phyloP scores from a whole-genome alignment of 2,888 invertebrate species.

The Pyrochroa serraticornis region DNA sequence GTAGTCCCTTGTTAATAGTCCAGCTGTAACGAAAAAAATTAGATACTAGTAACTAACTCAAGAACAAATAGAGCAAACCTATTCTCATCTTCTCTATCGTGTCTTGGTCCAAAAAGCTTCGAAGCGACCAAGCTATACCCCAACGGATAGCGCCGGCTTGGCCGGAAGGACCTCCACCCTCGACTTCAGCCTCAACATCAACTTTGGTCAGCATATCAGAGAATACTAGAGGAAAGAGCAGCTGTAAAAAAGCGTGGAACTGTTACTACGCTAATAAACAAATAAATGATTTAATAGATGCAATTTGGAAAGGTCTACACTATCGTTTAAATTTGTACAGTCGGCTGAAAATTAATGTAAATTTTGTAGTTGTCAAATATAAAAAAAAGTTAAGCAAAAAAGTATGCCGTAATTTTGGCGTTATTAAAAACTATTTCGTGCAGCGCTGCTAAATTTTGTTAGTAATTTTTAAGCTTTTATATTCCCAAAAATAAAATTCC shows the following conservation, averaged over 20 bases:
- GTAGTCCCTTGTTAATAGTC: constrained; percentile 81
- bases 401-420: too few relatives aligned
- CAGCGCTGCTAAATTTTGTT: too few relatives aligned
- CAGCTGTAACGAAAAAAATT: constrained; percentile 66
- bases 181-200: constrained; percentile 81
- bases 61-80: constrained; percentile 59
- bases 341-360: too few relatives aligned
- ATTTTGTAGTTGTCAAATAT: too few relatives aligned
- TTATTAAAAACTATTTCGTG: too few relatives aligned
- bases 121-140: constrained; percentile 83
- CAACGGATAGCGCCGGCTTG: constrained; percentile 90
- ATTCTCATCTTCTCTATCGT: constrained; percentile 85
- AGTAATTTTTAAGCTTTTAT: too few relatives aligned
- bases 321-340: too few relatives aligned
- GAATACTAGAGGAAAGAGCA: constrained; percentile 85
- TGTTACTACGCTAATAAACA: too few relatives aligned
- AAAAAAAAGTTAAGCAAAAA: too few relatives aligned
- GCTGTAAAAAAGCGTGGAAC: constrained; percentile 54
- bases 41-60: constrained; percentile 23
- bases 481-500: too few relatives aligned
- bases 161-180: constrained; percentile 75
- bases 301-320: too few relatives aligned
- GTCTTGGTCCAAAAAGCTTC: constrained; percentile 80
- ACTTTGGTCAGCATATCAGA: constrained; percentile 76
- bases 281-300: too few relatives aligned